These are phyloP conservation scores for Grallaria varia DNA, from an alignment of 2,113 vertebrate species.

Conservation along the genomic window DNA sequence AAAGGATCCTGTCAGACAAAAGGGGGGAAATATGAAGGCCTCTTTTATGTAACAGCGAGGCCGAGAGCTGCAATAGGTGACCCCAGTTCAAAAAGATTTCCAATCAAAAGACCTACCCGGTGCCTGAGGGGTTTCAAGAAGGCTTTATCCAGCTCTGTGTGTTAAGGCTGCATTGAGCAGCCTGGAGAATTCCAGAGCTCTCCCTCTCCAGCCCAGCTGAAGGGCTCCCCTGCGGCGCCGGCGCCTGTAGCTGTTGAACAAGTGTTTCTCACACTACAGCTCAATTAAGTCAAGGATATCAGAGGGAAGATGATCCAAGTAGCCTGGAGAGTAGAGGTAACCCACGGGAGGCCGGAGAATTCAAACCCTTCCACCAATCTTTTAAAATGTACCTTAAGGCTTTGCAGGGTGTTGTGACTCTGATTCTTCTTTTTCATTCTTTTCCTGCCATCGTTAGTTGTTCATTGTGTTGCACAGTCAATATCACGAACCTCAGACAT, in stretches of 20 bases:
- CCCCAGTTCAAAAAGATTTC: background rate
- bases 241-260: background rate
- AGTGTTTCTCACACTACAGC: background rate
- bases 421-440: background rate
- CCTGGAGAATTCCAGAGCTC: background rate
- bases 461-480: background rate
- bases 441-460: background rate
- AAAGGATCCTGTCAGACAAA: background rate
- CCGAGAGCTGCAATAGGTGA: background rate
- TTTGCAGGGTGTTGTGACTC: background rate
- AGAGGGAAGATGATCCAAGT: background rate
- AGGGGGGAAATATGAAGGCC: background rate
- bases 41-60: background rate
- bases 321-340: background rate
- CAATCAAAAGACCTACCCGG: background rate
- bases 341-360: background rate
- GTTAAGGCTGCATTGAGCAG: background rate
- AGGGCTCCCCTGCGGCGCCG: background rate
- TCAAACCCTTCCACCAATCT: background rate
- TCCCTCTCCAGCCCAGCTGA: background rate
- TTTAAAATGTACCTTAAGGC: background rate
- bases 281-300: background rate
- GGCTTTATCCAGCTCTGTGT: background rate
- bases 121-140: background rate
- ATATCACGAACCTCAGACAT: accelerated